Evolutionary conservation across 2,888 invertebrate genomes (phyloP).

Genomic region (Gymnocheta viridis): DNA sequence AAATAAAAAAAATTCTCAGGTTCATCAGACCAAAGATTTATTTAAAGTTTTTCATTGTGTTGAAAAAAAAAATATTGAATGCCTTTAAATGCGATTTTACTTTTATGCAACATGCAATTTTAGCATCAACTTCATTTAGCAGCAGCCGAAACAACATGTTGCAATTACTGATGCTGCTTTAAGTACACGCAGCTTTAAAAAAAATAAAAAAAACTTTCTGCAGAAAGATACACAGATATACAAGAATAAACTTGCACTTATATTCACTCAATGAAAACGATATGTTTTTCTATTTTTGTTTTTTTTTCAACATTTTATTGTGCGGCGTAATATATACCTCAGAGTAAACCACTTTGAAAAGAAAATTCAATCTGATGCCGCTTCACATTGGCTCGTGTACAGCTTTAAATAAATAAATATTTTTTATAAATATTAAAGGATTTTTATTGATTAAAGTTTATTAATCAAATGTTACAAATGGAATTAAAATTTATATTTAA

Average conservation of each 20-base stretch:
- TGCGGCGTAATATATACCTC: constrained; percentile 63
- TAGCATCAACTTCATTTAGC: constrained; percentile 41
- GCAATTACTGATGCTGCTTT: constrained; percentile 37
- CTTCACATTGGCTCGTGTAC: constrained; percentile 19
- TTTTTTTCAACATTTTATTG: constrained; percentile 28
- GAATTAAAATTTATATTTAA: no score
- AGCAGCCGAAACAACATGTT: constrained; percentile 20
- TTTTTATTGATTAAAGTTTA: background rate
- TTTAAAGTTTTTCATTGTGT: constrained; percentile 24
- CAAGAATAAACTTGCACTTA: constrained; percentile 54
- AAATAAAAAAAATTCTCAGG: background rate
- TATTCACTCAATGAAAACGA: constrained; percentile 64
- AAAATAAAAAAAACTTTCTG: background rate
- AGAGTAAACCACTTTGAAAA: constrained; percentile 28
- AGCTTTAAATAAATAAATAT: no score
- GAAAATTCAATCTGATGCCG: constrained; percentile 24
- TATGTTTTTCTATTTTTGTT: constrained; percentile 38
- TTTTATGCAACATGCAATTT: constrained; percentile 69
- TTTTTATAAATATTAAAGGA: background rate
- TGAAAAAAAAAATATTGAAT: constrained; percentile 47
- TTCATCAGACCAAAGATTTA: constrained; percentile 66
- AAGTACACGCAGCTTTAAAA: constrained; percentile 48
- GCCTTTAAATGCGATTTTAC: constrained; percentile 48
- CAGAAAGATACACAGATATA: background rate
- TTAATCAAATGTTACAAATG: no score